Evolutionary conservation across 1,140 invertebrate genomes (phyloP), one percentile per base, ranked within the genome.

Genomic region (Sycobia sp.): DNA sequence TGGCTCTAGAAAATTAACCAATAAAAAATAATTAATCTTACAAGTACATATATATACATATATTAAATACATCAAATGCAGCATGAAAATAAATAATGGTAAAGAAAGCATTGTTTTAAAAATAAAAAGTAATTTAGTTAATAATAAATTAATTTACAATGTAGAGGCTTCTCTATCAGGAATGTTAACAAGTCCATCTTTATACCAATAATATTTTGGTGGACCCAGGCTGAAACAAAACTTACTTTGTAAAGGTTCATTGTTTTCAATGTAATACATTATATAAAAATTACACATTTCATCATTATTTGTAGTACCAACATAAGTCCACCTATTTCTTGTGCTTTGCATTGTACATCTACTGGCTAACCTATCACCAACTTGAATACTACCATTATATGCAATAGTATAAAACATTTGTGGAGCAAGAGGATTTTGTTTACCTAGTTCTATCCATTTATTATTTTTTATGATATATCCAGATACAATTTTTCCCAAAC

Each of bases 271-370:
- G 82, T 95, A 99, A 81, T 98, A 99, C 95, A 99, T 98, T 18
- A 99, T 79, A 81, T 99, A 99, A 79, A 99, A 98, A 81, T 99
- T 99, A 84, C 97, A 99, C 97, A 99, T 99, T 83, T 99, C 97
- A 76, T 99, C 95, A 20, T 91, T 86, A 69, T 93, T 93, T 14
- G 96, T 97, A 8, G 88, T 78, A 1, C 95, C 95, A 73, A 96
- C 89, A 70, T 82, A 81, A 5, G 91, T 95, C 66, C 72, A 75
- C 14, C 77, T 85, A 63, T 84, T 80, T 46, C 87, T 83, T 59
- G 80, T 81, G 76, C 89, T 96, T 60, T 89, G 82, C 93, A 97
- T 96, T 3, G 93, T 95, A 79, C 97, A 99, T 61, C 95, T 81
- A 1, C 93, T 93, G 5, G 94, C 94, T 61, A 98, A 73, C 60